phyloP scores from a whole-genome alignment of 2,797 vertebrate species.

The Catharus ustulatus region DNA sequence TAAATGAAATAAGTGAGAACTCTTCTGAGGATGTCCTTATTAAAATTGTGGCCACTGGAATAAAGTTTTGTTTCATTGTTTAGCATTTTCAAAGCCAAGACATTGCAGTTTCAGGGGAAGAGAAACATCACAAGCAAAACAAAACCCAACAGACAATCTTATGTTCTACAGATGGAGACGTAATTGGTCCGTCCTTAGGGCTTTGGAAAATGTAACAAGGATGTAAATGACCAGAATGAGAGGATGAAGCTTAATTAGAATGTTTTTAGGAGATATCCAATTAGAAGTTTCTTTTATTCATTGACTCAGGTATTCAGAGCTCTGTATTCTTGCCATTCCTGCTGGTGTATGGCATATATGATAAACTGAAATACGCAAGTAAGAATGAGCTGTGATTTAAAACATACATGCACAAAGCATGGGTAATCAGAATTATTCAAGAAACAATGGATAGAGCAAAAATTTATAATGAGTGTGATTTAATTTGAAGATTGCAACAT shows the following conservation, averaged over 20 bases:
- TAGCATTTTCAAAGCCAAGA: background rate
- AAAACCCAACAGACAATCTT: background rate
- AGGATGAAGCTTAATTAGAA: background rate
- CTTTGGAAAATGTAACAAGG: background rate
- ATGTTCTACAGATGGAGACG: background rate
- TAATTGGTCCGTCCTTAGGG: background rate
- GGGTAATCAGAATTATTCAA: background rate
- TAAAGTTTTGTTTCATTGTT: background rate
- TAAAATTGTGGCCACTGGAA: background rate
- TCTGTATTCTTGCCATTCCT: background rate
- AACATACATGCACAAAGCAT: background rate
- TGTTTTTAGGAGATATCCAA: background rate
- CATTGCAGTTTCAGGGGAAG: background rate
- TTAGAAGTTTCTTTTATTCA: background rate
- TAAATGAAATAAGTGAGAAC: background rate
- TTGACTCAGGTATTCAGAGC: background rate
- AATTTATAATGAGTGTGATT: background rate
- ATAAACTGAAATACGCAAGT: background rate
- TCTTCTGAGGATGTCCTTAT: background rate
- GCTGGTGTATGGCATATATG: rapidly evolving
- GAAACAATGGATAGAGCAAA: background rate
- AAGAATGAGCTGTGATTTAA: background rate
- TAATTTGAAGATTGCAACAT: background rate
- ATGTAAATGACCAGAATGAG: background rate
- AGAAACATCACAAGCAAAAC: rapidly evolving